Conservation (phyloP, 2,113 vertebrate genomes). For the Anolis carolinensis region DNA sequence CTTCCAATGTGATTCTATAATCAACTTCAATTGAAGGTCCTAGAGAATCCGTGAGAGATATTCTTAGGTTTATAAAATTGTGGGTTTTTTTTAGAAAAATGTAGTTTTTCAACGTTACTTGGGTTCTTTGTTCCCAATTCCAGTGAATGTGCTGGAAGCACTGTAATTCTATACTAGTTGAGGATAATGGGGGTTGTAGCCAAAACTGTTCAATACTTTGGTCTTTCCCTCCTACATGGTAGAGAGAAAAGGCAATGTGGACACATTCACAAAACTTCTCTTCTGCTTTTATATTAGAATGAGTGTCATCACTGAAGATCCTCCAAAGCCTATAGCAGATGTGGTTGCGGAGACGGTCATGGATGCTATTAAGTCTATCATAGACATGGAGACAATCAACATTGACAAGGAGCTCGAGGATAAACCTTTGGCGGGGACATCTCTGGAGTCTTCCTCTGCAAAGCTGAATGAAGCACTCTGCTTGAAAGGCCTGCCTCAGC, state of each 20-base stretch:
- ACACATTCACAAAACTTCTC: not conserved
- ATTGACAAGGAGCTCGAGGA: not conserved
- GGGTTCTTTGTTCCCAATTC: too few species aligned
- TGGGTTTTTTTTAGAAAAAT: too few species aligned
- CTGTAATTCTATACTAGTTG: too few species aligned
- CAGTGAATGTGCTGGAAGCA: too few species aligned
- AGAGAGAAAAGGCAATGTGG: not conserved
- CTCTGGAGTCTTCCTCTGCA: not conserved
- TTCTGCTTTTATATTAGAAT: not conserved
- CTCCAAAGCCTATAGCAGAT: not conserved
- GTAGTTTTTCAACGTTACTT: too few species aligned
- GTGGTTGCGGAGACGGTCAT: not conserved
- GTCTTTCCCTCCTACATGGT: not conserved
- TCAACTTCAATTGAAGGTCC: too few species aligned
- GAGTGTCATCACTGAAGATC: not conserved
- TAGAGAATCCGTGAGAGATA: too few species aligned
- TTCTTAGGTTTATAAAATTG: too few species aligned
- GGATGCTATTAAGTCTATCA: not conserved
- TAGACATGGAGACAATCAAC: not conserved
- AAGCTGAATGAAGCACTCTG: slow-evolving; percentile 2
- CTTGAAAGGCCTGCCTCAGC: slow-evolving; percentile 66
- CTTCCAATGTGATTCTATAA: too few species aligned
- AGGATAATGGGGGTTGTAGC: too few species aligned
- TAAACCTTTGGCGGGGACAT: not conserved
- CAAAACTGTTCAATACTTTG: not conserved